Conservation (phyloP, 2,888 invertebrate genomes). For the Petrolisthes manimaculis region DNA sequence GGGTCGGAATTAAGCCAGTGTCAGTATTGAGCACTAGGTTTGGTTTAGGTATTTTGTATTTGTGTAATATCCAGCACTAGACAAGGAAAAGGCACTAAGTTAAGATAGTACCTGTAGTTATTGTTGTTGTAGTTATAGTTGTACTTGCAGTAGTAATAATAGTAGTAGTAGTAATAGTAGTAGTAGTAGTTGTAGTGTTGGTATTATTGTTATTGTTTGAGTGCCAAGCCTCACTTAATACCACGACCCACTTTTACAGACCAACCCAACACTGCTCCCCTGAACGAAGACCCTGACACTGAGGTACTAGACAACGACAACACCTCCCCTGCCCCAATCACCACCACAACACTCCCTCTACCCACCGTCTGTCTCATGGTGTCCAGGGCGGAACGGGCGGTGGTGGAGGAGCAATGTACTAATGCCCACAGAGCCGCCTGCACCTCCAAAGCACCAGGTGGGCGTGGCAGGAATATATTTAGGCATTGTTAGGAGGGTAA, state of each 20-base stretch:
- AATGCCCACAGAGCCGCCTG: constrained; percentile 41
- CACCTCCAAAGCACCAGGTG: constrained; percentile 37
- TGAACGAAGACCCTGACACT: neutral
- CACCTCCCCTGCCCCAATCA: neutral
- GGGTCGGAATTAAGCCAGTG: too few relatives aligned
- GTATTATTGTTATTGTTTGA: too few relatives aligned
- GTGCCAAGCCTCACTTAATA: too few relatives aligned
- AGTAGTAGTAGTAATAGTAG: too few relatives aligned
- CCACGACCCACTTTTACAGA: neutral
- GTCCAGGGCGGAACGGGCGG: constrained; percentile 33
- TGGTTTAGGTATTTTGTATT: neutral
- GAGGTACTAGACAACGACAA: constrained; percentile 9
- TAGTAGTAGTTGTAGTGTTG: too few relatives aligned
- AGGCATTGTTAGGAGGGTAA: too few relatives aligned
- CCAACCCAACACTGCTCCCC: neutral
- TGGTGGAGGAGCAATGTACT: constrained; percentile 40
- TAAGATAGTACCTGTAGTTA: too few relatives aligned
- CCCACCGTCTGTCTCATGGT: constrained; percentile 38
- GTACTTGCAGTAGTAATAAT: too few relatives aligned
- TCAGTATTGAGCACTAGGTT: too few relatives aligned
- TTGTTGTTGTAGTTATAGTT: too few relatives aligned
- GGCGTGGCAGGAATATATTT: neutral
- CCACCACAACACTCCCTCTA: neutral
- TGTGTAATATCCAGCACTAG: neutral
- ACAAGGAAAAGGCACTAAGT: too few relatives aligned